These are phyloP conservation scores for Peromyscus maniculatus DNA, from an alignment of 2,113 vertebrate species.

Conservation along the genomic window DNA sequence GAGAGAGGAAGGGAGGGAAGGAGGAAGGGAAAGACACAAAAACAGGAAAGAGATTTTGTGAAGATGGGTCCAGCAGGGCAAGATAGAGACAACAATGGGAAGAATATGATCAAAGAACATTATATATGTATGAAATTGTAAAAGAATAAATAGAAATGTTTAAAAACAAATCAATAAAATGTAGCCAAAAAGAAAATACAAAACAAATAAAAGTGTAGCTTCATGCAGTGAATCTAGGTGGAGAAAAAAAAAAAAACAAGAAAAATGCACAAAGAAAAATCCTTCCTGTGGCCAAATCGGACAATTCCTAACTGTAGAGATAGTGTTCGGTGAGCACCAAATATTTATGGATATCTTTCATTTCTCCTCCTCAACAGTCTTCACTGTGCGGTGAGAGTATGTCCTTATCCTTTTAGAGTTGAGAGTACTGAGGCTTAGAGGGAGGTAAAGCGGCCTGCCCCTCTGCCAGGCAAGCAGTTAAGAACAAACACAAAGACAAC, in stretches of 20 bases:
- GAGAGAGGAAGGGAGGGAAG: not conserved
- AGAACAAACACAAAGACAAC: not conserved
- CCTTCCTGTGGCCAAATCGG: not conserved
- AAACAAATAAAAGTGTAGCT: not conserved
- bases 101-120: not conserved
- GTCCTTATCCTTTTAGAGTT: not conserved
- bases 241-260: not conserved
- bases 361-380: conserved; percentile 1
- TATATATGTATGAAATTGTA: not conserved
- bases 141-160: not conserved
- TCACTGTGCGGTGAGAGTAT: too few relatives aligned
- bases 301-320: not conserved
- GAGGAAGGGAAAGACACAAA: not conserved
- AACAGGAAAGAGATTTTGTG: not conserved
- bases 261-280: not conserved
- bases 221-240: not conserved
- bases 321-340: not conserved
- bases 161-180: conserved; percentile 2
- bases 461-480: not conserved
- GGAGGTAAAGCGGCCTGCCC: not conserved
- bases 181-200: not conserved
- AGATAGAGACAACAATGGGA: not conserved
- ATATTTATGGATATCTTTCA: not conserved
- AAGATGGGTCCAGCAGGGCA: not conserved
- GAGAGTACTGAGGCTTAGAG: not conserved